These are phyloP conservation scores for Hucho hucho DNA, from an alignment of 2,113 vertebrate species.

Conservation along the genomic window DNA sequence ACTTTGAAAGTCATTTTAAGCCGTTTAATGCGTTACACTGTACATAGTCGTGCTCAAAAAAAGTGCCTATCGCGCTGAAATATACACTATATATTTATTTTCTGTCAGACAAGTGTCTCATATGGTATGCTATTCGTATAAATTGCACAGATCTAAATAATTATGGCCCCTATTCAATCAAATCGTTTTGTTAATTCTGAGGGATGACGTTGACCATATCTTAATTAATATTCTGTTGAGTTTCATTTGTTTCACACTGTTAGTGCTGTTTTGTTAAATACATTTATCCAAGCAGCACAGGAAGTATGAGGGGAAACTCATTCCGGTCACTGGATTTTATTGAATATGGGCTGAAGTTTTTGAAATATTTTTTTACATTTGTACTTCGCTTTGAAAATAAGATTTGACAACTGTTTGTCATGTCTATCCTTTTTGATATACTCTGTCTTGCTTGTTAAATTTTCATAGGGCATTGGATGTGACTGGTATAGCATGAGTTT, in stretches of 20 bases:
- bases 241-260: background rate
- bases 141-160: too few species aligned
- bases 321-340: background rate
- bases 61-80: background rate
- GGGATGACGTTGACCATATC: background rate
- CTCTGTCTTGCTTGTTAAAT: too few species aligned
- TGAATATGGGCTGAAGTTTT: background rate
- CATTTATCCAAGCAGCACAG: background rate
- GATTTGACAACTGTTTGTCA: too few species aligned
- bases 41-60: background rate
- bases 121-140: background rate
- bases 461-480: too few species aligned
- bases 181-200: background rate
- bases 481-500: too few species aligned
- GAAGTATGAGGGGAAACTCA: background rate
- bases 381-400: too few species aligned
- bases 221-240: background rate
- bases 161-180: background rate
- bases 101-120: background rate
- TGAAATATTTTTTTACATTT: background rate
- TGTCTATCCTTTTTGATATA: background rate
- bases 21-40: background rate
- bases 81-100: background rate
- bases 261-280: background rate
- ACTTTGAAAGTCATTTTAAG: background rate